Conservation (phyloP, 2,888 invertebrate species). For the Apocheima hispidaria region DNA sequence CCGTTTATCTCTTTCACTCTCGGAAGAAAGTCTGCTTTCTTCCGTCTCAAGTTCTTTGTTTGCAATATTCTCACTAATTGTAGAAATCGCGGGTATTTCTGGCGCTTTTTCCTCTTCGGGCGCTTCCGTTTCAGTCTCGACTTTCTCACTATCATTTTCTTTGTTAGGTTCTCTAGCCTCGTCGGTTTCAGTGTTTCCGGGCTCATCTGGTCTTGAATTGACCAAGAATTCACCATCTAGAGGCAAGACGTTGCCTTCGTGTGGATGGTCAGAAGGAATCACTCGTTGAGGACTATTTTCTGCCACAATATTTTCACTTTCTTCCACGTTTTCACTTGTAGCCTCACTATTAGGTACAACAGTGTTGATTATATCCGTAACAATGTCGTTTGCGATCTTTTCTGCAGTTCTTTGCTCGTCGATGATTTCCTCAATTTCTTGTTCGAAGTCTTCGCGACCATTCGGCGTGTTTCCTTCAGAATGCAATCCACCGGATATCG, state of each 20-base stretch:
- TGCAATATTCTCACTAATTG: slow-evolving; percentile 90
- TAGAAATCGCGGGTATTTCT: slow-evolving; percentile 90
- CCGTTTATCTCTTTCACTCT: slow-evolving; percentile 80
- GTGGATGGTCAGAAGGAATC: slow-evolving; percentile 66
- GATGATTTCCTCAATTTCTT: slow-evolving; percentile 74
- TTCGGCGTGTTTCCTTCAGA: slow-evolving; percentile 82
- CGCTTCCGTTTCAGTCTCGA: slow-evolving; percentile 56
- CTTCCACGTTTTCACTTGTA: slow-evolving; percentile 36
- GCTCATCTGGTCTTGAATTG: slow-evolving; percentile 64
- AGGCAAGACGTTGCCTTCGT: slow-evolving; percentile 78
- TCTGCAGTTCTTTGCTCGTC: slow-evolving; percentile 70
- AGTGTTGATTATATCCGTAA: slow-evolving; percentile 68
- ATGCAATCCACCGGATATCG: slow-evolving; percentile 77
- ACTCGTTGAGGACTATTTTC: slow-evolving; percentile 66
- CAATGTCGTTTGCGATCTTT: slow-evolving; percentile 69
- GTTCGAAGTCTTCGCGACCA: slow-evolving; percentile 77
- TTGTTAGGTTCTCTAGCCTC: slow-evolving; percentile 57
- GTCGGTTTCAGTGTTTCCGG: slow-evolving; percentile 54
- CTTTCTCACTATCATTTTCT: slow-evolving; percentile 68
- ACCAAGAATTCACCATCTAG: slow-evolving; percentile 79
- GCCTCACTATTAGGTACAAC: slow-evolving; percentile 64
- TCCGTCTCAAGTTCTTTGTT: slow-evolving; percentile 73
- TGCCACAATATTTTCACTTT: slow-evolving; percentile 40
- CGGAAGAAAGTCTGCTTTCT: slow-evolving; percentile 57
- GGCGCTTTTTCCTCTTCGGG: slow-evolving; percentile 75